A percentile compares a stretch with the other conserved stretches of the same genome.
Conservation (phyloP, 2,888 invertebrate species). For the Drosophila quinaria region DNA sequence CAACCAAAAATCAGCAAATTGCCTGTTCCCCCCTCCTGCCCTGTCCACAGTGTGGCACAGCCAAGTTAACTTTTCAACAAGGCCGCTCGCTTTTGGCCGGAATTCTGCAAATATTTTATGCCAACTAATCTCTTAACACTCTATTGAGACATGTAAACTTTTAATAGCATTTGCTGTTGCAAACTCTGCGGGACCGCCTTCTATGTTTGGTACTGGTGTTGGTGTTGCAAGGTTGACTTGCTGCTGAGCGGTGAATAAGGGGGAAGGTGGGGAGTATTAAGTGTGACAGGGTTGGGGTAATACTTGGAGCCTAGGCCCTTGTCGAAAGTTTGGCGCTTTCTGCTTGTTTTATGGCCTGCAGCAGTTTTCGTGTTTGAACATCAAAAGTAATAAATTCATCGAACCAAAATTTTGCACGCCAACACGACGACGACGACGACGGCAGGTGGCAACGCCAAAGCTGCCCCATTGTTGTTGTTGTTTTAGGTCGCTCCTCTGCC, state of each 20-base stretch:
- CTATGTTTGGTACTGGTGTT: constrained; percentile 1
- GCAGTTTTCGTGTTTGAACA: constrained; percentile 79
- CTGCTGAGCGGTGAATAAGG: background rate
- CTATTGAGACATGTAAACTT: constrained; percentile 82
- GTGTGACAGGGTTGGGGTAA: constrained; percentile 2
- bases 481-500: constrained; percentile 67
- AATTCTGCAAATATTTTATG: constrained; percentile 71
- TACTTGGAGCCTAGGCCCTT: constrained; percentile 14
- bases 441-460: constrained; percentile 47
- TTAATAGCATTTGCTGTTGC: constrained; percentile 76
- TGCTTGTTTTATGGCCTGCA: constrained; percentile 77
- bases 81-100: constrained; percentile 35
- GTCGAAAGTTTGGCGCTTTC: constrained; percentile 49
- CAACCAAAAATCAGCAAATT: constrained; percentile 25
- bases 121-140: constrained; percentile 80
- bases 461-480: constrained; percentile 41
- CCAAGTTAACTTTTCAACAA: constrained; percentile 46
- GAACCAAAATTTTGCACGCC: constrained; percentile 70
- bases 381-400: constrained; percentile 84
- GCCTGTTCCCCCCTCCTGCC: background rate
- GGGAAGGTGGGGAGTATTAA: background rate
- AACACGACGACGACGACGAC: constrained; percentile 22
- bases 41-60: background rate
- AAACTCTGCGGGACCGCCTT: constrained; percentile 30
- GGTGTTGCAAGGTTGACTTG: constrained; percentile 1